A percentile compares a stretch with the other conserved stretches of the same genome.
phyloP scores from a whole-genome alignment of 2,113 vertebrate species.

The Pseudorasbora parva region DNA sequence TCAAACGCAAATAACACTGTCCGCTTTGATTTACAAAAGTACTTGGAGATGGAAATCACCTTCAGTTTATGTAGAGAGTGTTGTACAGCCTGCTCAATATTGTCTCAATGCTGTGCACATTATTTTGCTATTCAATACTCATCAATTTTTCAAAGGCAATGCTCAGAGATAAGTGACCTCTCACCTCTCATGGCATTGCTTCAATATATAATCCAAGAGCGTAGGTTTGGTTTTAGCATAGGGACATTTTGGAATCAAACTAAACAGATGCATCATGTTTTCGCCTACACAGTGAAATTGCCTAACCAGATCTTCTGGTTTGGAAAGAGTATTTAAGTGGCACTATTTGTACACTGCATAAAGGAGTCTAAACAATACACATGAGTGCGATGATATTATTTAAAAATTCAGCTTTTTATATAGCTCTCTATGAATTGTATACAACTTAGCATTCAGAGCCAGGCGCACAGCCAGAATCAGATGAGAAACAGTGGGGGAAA shows the following conservation, averaged over 20 bases:
- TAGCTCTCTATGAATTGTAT: neutral
- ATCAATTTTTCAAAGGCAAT: conserved; percentile 33
- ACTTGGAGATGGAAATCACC: conserved; percentile 46
- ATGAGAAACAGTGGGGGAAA: neutral
- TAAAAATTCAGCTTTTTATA: neutral
- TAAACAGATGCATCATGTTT: conserved; percentile 8
- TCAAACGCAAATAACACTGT: conserved; percentile 53
- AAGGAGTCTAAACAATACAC: neutral
- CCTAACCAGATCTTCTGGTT: neutral
- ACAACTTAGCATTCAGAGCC: neutral
- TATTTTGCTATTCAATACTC: conserved; percentile 30
- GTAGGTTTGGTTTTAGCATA: neutral
- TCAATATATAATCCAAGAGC: neutral
- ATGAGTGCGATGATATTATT: neutral
- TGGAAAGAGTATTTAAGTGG: neutral
- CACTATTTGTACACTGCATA: neutral
- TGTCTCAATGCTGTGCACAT: conserved; percentile 35
- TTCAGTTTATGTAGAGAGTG: conserved; percentile 60
- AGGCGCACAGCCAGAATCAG: no score
- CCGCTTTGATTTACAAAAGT: conserved; percentile 53
- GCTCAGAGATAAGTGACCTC: conserved; percentile 36
- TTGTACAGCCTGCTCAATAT: conserved; percentile 59
- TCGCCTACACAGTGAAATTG: neutral
- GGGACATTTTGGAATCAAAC: neutral
- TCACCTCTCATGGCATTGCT: conserved; percentile 11